phyloP scores from a whole-genome alignment of 2,113 vertebrate species.

The Anser cygnoides region DNA sequence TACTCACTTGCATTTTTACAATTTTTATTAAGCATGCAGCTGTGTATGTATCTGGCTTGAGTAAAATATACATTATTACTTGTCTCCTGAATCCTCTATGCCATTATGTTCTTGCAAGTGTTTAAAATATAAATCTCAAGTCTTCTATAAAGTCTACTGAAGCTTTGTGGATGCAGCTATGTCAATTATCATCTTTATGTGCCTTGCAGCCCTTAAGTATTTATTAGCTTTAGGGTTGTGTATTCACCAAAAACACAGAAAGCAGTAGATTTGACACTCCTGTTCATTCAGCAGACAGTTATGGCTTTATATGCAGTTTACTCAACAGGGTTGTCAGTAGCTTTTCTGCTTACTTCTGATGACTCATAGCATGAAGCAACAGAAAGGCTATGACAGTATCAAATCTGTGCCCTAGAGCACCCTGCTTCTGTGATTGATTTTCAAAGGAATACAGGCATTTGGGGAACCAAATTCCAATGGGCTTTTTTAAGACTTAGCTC shows the following conservation, averaged over 20 bases:
- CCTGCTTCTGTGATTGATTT: not conserved
- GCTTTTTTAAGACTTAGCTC: not conserved
- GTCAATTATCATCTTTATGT: not conserved
- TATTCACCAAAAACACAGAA: not conserved
- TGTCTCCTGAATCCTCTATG: not conserved
- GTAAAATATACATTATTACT: not conserved
- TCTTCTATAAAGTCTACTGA: not conserved
- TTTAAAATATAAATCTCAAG: not conserved
- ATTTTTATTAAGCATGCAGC: not conserved
- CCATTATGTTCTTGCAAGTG: not conserved
- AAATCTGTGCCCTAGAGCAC: not conserved
- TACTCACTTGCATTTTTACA: not conserved
- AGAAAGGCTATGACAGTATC: conserved; percentile 5
- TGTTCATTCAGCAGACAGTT: not conserved
- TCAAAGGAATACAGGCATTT: not conserved
- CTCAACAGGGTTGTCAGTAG: not conserved
- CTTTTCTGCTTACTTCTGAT: not conserved
- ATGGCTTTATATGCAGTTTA: not conserved
- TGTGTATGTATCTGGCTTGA: not conserved
- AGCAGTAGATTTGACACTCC: not conserved
- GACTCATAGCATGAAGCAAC: not conserved
- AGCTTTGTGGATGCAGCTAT: not conserved
- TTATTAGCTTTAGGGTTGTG: not conserved
- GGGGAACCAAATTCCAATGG: not conserved
- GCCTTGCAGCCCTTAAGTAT: not conserved